A percentile compares a stretch with the other conserved stretches of the same genome.
Conservation (phyloP, 1,140 invertebrate genomes). For the Drosophila nikananu region DNA sequence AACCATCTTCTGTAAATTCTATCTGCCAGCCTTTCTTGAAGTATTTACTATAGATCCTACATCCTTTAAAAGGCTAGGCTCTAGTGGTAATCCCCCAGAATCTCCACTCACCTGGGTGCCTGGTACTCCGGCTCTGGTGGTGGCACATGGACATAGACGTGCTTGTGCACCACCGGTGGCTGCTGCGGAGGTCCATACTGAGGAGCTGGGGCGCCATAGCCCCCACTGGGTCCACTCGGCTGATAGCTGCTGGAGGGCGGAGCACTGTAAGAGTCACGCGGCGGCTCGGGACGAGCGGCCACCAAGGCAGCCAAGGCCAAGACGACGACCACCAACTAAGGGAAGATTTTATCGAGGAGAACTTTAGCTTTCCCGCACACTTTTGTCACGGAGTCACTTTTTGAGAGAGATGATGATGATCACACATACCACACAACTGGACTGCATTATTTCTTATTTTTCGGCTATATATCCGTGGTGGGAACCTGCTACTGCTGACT, state of each 20-base stretch:
- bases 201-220: slow-evolving; percentile 87
- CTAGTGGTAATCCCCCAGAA: too few relatives aligned
- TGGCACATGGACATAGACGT: slow-evolving; percentile 94
- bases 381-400: slow-evolving; percentile 2
- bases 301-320: slow-evolving; percentile 69
- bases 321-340: slow-evolving; percentile 75
- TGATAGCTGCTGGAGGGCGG: slow-evolving; percentile 77
- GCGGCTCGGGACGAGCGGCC: slow-evolving; percentile 77
- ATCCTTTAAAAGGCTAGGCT: too few relatives aligned
- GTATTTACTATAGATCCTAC: not conserved
- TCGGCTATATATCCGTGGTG: slow-evolving; percentile 56
- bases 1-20: not conserved
- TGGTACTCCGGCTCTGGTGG: slow-evolving; percentile 92
- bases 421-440: slow-evolving; percentile 80
- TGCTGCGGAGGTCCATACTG: slow-evolving; percentile 91
- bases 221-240: slow-evolving; percentile 72
- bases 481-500: slow-evolving; percentile 29
- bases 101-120: slow-evolving; percentile 86
- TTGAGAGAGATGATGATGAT: not conserved
- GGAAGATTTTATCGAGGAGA: slow-evolving; percentile 2
- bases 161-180: slow-evolving; percentile 92
- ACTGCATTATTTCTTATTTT: slow-evolving; percentile 69
- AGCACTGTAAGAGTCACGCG: slow-evolving; percentile 80
- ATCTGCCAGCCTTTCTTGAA: rapidly evolving
- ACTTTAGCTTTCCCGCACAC: slow-evolving; percentile 7